Conservation (phyloP, 37 sponge, comb jelly and placozoan genomes). For the Spongilla lacustris region DNA sequence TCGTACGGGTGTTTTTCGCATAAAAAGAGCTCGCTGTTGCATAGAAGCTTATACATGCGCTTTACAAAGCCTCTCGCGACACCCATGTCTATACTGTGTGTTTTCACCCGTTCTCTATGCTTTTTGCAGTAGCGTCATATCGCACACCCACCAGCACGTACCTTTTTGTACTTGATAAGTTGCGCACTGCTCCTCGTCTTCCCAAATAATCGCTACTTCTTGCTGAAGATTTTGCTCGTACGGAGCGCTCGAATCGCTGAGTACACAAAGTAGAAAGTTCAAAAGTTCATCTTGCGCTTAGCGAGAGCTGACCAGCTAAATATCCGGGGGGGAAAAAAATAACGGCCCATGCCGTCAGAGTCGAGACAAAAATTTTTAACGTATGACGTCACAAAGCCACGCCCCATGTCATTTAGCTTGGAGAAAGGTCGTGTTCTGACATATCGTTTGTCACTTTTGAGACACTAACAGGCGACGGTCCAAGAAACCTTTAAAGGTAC, state of each 20-base stretch:
- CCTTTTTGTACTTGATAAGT: neutral
- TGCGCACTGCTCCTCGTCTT: neutral
- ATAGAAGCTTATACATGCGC: neutral
- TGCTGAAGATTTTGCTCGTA: neutral
- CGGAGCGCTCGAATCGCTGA: slow-evolving; percentile 52
- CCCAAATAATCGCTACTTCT: neutral
- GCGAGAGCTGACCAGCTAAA: neutral
- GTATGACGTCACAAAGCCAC: neutral
- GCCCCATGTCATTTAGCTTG: neutral
- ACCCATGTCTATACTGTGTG: neutral
- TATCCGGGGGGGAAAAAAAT: neutral
- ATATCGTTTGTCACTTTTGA: neutral
- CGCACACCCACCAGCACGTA: neutral
- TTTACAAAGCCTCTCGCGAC: neutral
- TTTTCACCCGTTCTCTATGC: neutral
- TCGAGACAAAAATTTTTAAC: neutral
- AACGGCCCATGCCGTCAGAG: neutral
- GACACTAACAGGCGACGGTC: neutral
- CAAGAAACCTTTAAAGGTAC: neutral
- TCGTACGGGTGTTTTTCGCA: neutral
- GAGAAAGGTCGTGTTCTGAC: neutral
- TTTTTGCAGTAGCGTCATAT: neutral
- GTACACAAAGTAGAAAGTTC: slow-evolving; percentile 69
- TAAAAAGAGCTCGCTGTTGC: neutral
- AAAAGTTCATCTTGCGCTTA: slow-evolving; percentile 53